Evolutionary conservation across 2,113 vertebrate genomes (phyloP).

Genomic region (Istiophorus platypterus): DNA sequence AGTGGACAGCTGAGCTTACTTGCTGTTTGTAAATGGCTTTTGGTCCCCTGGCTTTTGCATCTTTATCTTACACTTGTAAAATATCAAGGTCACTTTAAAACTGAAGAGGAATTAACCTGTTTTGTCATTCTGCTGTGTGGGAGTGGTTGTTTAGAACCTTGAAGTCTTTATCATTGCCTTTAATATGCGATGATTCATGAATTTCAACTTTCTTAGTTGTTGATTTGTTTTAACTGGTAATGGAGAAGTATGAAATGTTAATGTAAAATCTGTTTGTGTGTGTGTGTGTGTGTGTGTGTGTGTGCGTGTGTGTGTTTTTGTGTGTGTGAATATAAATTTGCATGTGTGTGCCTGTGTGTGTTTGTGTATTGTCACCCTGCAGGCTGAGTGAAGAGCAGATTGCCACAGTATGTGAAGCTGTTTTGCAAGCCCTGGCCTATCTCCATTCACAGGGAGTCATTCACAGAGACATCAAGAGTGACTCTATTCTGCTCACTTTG

Average conservation of each 20-base stretch:
- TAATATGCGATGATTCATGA: conserved; percentile 59
- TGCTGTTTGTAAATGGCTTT: conserved; percentile 8
- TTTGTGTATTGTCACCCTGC: conserved; percentile 49
- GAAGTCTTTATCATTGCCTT: conserved; percentile 38
- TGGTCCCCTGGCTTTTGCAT: background rate
- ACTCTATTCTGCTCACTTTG: conserved; percentile 95
- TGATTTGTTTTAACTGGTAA: conserved; percentile 29
- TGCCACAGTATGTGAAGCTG: conserved; percentile 96
- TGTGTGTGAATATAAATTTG: conserved; percentile 45
- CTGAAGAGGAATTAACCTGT: conserved; percentile 2
- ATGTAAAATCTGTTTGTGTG: conserved; percentile 45
- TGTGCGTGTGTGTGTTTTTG: conserved; percentile 17
- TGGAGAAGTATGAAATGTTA: conserved; percentile 60
- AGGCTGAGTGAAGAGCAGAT: conserved; percentile 98
- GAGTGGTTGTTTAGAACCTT: conserved; percentile 63
- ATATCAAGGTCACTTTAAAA: conserved; percentile 32
- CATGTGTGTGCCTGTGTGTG: conserved; percentile 18
- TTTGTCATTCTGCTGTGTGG: conserved; percentile 42
- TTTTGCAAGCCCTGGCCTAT: conserved; percentile 96
- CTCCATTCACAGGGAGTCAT: conserved; percentile 98
- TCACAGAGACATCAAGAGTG: conserved; percentile 98
- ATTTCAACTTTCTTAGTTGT: conserved; percentile 41
- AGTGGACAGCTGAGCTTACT: background rate
- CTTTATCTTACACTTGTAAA: conserved; percentile 28
- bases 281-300: conserved; percentile 41